Percentiles rank a stretch among this genome's conserved stretches.
phyloP scores from a whole-genome alignment of 2,888 invertebrate species.

The Zhuqinia jingwanae region DNA sequence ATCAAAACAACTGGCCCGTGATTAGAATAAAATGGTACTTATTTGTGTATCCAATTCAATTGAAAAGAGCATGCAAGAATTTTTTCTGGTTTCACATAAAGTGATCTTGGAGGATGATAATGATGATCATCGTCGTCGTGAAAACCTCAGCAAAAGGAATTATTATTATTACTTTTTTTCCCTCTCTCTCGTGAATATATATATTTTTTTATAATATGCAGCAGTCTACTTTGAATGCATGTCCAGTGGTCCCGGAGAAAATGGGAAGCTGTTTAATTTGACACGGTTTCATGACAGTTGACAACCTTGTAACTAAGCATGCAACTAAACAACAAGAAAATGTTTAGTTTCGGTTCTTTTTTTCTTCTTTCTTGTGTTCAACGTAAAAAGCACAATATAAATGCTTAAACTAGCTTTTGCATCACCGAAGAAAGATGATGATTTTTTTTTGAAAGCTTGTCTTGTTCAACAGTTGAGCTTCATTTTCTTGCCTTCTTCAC shows the following conservation, averaged over 20 bases:
- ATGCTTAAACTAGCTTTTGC: conserved; percentile 6
- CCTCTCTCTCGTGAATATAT: conserved; percentile 13
- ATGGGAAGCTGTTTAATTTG: conserved; percentile 52
- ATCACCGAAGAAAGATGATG: conserved; percentile 4
- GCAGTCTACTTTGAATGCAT: neutral
- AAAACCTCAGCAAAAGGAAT: conserved; percentile 54
- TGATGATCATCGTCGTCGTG: neutral
- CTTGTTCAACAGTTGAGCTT: conserved; percentile 53
- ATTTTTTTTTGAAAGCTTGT: conserved; percentile 53
- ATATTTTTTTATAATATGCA: neutral
- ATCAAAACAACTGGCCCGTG: conserved; percentile 62
- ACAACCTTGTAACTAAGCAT: conserved; percentile 63
- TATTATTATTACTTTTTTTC: conserved; percentile 26
- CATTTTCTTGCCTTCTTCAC: conserved; percentile 72
- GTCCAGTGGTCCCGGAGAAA: neutral
- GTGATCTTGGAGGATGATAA: conserved; percentile 28
- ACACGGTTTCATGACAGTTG: conserved; percentile 63
- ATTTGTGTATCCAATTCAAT: conserved; percentile 35
- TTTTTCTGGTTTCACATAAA: conserved; percentile 45
- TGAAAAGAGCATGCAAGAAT: conserved; percentile 9
- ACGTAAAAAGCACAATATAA: neutral
- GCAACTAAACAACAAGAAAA: conserved; percentile 24
- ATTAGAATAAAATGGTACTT: conserved; percentile 29
- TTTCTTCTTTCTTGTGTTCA: conserved; percentile 27
- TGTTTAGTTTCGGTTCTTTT: conserved; percentile 64